phyloP scores from a whole-genome alignment of 2,888 invertebrate species.

The Pocota personata region DNA sequence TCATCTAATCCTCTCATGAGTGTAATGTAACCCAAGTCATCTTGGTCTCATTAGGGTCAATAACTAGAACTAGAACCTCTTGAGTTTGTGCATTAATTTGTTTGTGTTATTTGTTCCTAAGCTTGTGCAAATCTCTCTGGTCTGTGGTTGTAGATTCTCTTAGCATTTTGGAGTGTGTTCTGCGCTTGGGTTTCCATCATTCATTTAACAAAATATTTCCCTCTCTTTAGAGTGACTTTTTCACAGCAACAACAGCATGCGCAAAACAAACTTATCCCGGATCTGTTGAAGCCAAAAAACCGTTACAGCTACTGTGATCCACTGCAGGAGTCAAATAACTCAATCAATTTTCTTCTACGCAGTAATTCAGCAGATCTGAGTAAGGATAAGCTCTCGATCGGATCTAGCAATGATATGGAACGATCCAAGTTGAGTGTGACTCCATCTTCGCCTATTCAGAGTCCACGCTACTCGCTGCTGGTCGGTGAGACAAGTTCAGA shows the following conservation, averaged over 20 bases:
- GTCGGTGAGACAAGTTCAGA: conserved; percentile 82
- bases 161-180: conserved; percentile 51
- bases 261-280: conserved; percentile 75
- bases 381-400: conserved; percentile 73
- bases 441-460: conserved; percentile 81
- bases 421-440: conserved; percentile 80
- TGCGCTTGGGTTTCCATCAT: conserved; percentile 28
- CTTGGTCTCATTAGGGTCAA: conserved; percentile 35
- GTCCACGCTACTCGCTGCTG: conserved; percentile 82
- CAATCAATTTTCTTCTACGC: conserved; percentile 75
- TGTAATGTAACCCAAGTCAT: conserved; percentile 22
- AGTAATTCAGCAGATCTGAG: conserved; percentile 77
- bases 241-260: conserved; percentile 70
- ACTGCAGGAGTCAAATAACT: conserved; percentile 61
- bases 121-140: conserved; percentile 68
- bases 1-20: conserved; percentile 35
- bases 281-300: conserved; percentile 77
- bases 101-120: conserved; percentile 28
- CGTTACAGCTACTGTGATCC: conserved; percentile 79
- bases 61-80: conserved; percentile 14
- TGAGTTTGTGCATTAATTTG: conserved; percentile 29
- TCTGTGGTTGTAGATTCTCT: conserved; percentile 48
- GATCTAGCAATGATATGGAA: conserved; percentile 76
- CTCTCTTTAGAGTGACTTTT: conserved; percentile 66
- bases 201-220: neutral